Evolutionary conservation across 2,797 vertebrate genomes (phyloP).

Genomic region (Myioborus melanocephalus): DNA sequence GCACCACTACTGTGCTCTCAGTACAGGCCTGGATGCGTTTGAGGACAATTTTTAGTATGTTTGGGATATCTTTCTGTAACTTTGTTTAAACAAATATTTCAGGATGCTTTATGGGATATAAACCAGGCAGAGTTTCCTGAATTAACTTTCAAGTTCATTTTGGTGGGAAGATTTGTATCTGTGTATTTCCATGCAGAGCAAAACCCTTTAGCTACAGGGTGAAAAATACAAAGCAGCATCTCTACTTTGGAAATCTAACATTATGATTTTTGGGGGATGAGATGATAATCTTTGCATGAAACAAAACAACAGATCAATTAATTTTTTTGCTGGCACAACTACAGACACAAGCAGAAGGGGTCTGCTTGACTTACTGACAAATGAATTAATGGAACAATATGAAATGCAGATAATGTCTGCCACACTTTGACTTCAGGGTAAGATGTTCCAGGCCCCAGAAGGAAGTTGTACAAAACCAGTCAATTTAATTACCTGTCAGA

Average conservation of each 20-base stretch:
- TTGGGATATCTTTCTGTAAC: not conserved
- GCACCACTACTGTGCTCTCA: not conserved
- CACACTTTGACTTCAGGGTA: conserved; percentile 18
- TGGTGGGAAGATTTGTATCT: not conserved
- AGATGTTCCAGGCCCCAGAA: not conserved
- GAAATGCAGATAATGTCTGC: not conserved
- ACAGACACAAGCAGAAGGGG: not conserved
- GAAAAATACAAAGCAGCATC: not conserved
- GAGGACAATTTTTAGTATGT: not conserved
- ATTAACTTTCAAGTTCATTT: not conserved
- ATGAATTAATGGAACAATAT: conserved; percentile 12
- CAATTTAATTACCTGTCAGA: not conserved
- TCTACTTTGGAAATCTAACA: not conserved
- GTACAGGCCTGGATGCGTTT: not conserved
- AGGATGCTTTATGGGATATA: not conserved
- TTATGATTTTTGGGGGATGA: not conserved
- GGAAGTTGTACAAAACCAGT: conserved; percentile 21
- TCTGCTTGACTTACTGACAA: conserved; percentile 1
- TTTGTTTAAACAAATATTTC: not conserved
- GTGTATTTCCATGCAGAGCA: not conserved
- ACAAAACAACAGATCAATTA: not conserved
- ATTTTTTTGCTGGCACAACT: not conserved
- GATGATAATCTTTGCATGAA: not conserved
- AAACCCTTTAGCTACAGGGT: not conserved
- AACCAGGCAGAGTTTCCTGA: not conserved